Conservation (phyloP, 1,140 invertebrate genomes). For the Papilio machaon region DNA sequence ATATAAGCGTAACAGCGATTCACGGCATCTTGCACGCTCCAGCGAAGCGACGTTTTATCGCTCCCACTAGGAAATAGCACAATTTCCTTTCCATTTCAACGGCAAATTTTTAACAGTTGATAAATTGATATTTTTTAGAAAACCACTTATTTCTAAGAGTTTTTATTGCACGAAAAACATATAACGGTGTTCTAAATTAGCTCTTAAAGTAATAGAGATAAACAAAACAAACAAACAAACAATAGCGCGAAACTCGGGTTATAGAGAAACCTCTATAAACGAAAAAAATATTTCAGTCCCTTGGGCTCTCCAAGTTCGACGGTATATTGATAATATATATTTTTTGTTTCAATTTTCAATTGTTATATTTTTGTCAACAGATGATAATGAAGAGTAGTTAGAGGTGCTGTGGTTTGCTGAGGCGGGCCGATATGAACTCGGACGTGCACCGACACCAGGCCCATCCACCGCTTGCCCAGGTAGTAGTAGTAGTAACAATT, state of each 20-base stretch:
- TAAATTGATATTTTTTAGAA: not conserved
- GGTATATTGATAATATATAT: not conserved
- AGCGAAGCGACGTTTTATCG: constrained; percentile 47
- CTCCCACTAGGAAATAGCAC: constrained; percentile 66
- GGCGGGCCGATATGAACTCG: constrained; percentile 74
- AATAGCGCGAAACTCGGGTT: too few relatives aligned
- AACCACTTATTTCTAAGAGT: not conserved
- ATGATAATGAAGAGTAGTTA: constrained; percentile 68
- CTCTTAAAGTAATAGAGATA: not conserved
- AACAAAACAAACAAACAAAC: too few relatives aligned
- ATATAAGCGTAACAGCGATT: constrained; percentile 56
- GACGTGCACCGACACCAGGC: constrained; percentile 78
- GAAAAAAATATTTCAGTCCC: too few relatives aligned
- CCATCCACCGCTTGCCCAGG: constrained; percentile 77
- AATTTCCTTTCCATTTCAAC: constrained; percentile 33
- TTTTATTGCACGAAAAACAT: not conserved
- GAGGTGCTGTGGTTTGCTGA: constrained; percentile 48
- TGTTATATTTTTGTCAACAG: constrained; percentile 59
- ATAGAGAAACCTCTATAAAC: too few relatives aligned
- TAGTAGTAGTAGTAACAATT: constrained; percentile 43
- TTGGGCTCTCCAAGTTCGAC: too few relatives aligned
- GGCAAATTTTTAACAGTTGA: constrained; percentile 36
- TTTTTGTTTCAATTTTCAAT: not conserved
- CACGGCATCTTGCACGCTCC: constrained; percentile 64
- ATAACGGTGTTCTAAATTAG: not conserved